Evolutionary conservation across 1,140 invertebrate genomes (phyloP).

Genomic region (Oedothorax gibbosus): DNA sequence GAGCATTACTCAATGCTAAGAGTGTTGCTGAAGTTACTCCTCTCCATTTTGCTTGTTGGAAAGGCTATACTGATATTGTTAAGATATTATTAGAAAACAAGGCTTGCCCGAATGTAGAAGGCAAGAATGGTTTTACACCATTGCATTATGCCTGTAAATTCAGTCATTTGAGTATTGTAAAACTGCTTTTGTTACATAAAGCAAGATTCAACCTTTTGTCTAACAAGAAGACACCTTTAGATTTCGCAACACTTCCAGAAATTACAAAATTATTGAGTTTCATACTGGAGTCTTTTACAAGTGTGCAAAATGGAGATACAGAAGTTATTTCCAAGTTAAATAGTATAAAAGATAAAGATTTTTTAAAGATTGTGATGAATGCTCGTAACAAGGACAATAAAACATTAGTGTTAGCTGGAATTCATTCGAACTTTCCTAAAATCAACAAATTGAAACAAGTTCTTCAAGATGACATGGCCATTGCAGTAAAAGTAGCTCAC

Average conservation of each 20-base stretch:
- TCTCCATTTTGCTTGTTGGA: slow-evolving; percentile 87
- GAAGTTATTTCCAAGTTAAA: neutral
- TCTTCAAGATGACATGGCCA: neutral
- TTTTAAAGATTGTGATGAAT: slow-evolving; percentile 28
- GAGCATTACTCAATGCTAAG: slow-evolving; percentile 24
- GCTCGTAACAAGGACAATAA: slow-evolving; percentile 18
- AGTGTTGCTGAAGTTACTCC: slow-evolving; percentile 28
- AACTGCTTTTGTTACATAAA: neutral
- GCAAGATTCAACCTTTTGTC: slow-evolving; percentile 7
- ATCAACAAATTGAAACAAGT: slow-evolving; percentile 22
- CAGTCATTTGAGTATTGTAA: slow-evolving; percentile 20
- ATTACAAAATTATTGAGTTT: slow-evolving; percentile 35
- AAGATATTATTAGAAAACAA: neutral
- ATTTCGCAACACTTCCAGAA: slow-evolving; percentile 8
- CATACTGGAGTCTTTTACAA: slow-evolving; percentile 22
- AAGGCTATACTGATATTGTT: slow-evolving; percentile 65
- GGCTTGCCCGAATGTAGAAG: neutral
- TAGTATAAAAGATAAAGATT: neutral
- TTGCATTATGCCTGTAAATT: slow-evolving; percentile 39
- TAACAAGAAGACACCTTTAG: slow-evolving; percentile 22
- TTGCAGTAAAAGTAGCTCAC: slow-evolving; percentile 15
- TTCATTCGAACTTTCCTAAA: slow-evolving; percentile 27
- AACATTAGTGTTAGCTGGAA: slow-evolving; percentile 28
- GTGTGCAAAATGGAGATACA: slow-evolving; percentile 14
- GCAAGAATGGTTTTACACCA: neutral